Evolutionary conservation across 2,888 invertebrate genomes (phyloP), one percentile per base, ranked within the genome.

Genomic region (Lasius fuliginosus): DNA sequence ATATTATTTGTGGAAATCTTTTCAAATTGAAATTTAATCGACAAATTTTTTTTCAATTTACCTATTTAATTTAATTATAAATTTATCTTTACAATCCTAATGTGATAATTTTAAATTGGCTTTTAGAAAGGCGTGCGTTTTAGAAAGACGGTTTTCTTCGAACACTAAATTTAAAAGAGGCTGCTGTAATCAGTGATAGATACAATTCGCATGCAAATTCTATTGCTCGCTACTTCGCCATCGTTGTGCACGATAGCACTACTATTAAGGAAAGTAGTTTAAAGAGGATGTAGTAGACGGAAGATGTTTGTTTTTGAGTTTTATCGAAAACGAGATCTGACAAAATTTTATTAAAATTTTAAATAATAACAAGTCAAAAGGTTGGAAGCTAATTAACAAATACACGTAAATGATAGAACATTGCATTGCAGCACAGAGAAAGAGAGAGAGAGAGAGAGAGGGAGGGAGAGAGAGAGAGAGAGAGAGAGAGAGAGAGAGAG

Each of bases 141-240:
- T 11, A 71, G n/a, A 71, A 60, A 71, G 23, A 23, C 3, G 12
- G 18, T 12, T 49, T 36, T 60, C 36, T 79, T 79, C 30, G 58
- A 58, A 33, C 0, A n/a, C 27, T 40, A 36, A 60, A 64, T 71
- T 53, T 33, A n/a, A 68, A 62, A 53, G 33, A 71, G 42, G 40
- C 27, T 71, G 11, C 75, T 62, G 83, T 75, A 58, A 62, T 64
- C 86, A 27, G 68, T 68, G 81, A 76, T 67, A 62, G 36, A 60
- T 40, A 81, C 85, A 85, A 85, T 86, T 87, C 71, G 33, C 27
- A 87, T 86, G 89, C 69, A 89, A 89, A 89, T 86, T 64, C 36
- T 30, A 18, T 30, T 53, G 56, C 23, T 46, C 9, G 46, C 56
- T 36, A 46, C 30, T 9, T 73, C 6, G 18, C 1, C 0, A 18